Conservation (phyloP, 2,797 vertebrate species). For the Ctenosaura bakeri region DNA sequence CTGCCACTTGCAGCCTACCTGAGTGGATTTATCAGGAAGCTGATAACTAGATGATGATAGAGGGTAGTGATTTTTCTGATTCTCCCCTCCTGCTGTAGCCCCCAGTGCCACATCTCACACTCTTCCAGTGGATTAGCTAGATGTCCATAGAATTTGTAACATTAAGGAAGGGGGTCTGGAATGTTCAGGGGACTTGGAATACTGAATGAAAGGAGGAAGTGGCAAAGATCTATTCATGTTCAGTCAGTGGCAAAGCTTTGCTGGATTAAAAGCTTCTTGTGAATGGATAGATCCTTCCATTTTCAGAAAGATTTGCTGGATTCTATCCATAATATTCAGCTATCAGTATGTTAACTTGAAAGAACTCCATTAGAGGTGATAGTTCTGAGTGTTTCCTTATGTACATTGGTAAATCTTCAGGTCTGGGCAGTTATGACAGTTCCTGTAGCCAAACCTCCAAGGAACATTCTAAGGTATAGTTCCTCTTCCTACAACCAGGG, state of each 20-base stretch:
- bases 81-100: background rate
- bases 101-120: background rate
- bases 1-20: background rate
- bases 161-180: too few species aligned
- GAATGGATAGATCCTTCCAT: background rate
- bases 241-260: background rate
- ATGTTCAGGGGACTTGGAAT: background rate
- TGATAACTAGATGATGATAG: background rate
- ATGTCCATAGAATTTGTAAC: background rate
- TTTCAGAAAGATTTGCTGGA: background rate
- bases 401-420: too few species aligned
- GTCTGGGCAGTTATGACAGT: too few species aligned
- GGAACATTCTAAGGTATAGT: too few species aligned
- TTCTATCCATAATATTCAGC: background rate
- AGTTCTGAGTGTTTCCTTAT: too few species aligned
- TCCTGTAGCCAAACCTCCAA: too few species aligned
- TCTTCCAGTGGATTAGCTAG: background rate
- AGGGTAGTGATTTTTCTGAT: background rate
- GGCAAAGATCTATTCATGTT: background rate
- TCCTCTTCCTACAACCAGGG: too few species aligned
- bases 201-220: background rate
- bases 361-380: too few species aligned
- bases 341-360: background rate
- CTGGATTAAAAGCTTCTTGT: background rate
- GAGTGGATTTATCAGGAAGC: background rate